Evolutionary conservation across 2,113 vertebrate species (phyloP), one percentile per base, ranked within the genome.

Genomic region (Lepisosteus oculatus): DNA sequence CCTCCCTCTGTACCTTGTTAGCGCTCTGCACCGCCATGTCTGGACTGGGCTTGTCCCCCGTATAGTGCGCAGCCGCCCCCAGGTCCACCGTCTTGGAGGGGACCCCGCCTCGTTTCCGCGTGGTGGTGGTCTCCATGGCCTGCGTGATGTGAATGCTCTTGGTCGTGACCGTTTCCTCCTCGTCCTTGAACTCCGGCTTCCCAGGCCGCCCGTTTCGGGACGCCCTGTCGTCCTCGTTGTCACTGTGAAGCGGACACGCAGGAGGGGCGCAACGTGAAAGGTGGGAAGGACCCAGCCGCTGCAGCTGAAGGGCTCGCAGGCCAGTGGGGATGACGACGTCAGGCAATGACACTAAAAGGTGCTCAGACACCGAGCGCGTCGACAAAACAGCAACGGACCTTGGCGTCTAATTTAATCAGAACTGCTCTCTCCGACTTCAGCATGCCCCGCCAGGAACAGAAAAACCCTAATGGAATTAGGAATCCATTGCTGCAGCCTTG

Each of bases 1-100:
- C 29, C 29, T 29, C 29, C 29, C 29, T 29, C 29, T 29, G 29
- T 87, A 98, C 96, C 95, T 95, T 94, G 75, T 83, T 83, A 43
- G 88, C 70, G 3, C 90, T 66, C 74, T 89, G 88, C 68, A 84
- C 80, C 70, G 85, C 89, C 72, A 89, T 86, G 47, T 89, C 95
- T 6, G 94, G 85, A 71, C 93, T 94, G 67, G 86, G 79, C 79
- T 87, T 87, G 70, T 97, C 95, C 64, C 97, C 97, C n/a, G 91
- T 95, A 83, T 98, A 99, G 88, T 93, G 82, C 11, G 96, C 96
- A 70, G 97, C 97, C 4, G 97, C 97, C 61, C 97, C 97, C 54
- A 99, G 84, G 86, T 99, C 97, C 76, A 99, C 95, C 64, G 94
- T 97, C 89, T 93, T 98, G 55, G 96, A 95, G 17, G 96, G 97